Conservation (phyloP, 2,797 vertebrate species). For the Lepilemur ruficaudatus region DNA sequence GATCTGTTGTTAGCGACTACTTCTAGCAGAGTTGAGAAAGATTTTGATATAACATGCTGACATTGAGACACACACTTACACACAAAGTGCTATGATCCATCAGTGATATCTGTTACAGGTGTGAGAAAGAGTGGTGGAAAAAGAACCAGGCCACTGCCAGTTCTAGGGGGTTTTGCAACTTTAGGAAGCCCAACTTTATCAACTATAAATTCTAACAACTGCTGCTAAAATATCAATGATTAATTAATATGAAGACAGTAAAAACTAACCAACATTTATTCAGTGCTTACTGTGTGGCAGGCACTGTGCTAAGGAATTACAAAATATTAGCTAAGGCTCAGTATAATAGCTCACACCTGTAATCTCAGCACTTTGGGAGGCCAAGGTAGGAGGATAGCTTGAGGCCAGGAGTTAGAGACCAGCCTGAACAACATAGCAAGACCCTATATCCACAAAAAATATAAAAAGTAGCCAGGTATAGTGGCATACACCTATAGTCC, state of each 20-base stretch:
- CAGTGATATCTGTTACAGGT: neutral
- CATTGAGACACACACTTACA: neutral
- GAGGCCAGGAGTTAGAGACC: neutral
- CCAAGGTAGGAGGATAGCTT: neutral
- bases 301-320: neutral
- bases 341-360: neutral
- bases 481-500: neutral
- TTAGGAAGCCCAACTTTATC: neutral
- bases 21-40: neutral
- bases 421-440: neutral
- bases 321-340: neutral
- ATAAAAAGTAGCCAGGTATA: neutral
- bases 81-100: neutral
- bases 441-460: neutral
- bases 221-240: neutral
- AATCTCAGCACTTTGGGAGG: neutral
- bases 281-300: neutral
- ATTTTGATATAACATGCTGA: neutral
- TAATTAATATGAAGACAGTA: neutral
- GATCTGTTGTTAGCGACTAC: neutral
- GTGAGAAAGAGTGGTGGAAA: neutral
- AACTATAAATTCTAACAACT: neutral
- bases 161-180: neutral
- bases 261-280: neutral
- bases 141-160: neutral